Conservation (phyloP, 2,888 invertebrate species). For the Gymnoscelis rufifasciata region DNA sequence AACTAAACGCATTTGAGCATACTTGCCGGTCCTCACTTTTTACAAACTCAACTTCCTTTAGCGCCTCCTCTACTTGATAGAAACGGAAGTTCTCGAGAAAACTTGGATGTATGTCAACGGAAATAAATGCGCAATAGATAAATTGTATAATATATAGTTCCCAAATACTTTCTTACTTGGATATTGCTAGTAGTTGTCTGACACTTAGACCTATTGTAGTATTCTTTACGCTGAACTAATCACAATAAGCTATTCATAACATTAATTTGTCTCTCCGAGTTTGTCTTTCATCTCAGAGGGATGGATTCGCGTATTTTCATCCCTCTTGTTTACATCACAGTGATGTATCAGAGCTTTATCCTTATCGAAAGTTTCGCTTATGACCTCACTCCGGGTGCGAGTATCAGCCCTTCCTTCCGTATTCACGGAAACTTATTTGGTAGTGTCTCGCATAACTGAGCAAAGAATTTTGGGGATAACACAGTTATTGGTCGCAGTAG, state of each 20-base stretch:
- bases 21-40: too few species aligned
- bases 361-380: slow-evolving; percentile 21
- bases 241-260: neutral
- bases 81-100: too few species aligned
- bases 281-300: neutral
- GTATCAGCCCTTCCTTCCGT: slow-evolving; percentile 9
- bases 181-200: too few species aligned
- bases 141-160: too few species aligned
- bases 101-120: too few species aligned
- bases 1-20: too few species aligned
- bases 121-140: too few species aligned
- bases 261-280: slow-evolving; percentile 1
- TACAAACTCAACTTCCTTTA: too few species aligned
- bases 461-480: slow-evolving; percentile 19
- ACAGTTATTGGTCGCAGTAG: slow-evolving; percentile 15
- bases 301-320: slow-evolving; percentile 1
- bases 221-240: neutral
- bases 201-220: too few species aligned
- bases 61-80: too few species aligned
- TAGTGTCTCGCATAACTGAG: slow-evolving; percentile 19
- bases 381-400: slow-evolving; percentile 14
- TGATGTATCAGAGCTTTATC: slow-evolving; percentile 22
- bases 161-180: too few species aligned
- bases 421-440: slow-evolving; percentile 16
- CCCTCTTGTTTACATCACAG: slow-evolving; percentile 15